Evolutionary conservation across 2,113 vertebrate species (phyloP).

Genomic region (Microtus montanus): DNA sequence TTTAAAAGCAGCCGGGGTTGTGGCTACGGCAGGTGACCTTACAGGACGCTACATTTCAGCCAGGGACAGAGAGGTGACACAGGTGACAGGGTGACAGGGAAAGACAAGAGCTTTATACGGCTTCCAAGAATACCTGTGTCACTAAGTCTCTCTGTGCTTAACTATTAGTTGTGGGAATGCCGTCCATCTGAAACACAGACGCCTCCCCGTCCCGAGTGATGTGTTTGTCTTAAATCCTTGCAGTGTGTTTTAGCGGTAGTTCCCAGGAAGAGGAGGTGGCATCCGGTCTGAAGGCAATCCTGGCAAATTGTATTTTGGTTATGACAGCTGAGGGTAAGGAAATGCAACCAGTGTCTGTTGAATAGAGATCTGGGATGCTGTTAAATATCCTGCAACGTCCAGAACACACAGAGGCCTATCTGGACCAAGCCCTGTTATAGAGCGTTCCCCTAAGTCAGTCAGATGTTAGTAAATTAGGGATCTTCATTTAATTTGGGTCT

Average conservation of each 20-base stretch:
- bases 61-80: background rate
- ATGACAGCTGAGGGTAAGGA: background rate
- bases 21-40: background rate
- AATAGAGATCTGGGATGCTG: background rate
- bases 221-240: background rate
- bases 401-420: background rate
- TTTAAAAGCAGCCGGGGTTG: conserved; percentile 9
- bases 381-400: background rate
- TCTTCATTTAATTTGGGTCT: conserved; percentile 57
- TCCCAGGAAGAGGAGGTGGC: background rate
- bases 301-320: background rate
- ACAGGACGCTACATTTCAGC: conserved; percentile 28
- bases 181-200: conserved; percentile 31
- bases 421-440: background rate
- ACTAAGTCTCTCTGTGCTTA: background rate
- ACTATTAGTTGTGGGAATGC: conserved; percentile 11
- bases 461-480: conserved; percentile 56
- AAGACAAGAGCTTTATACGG: background rate
- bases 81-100: conserved; percentile 31
- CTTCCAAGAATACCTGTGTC: conserved; percentile 20
- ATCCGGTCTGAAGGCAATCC: no score
- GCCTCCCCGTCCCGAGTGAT: background rate
- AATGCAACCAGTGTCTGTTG: background rate
- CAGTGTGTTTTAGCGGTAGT: background rate
- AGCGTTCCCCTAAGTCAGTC: background rate